Evolutionary conservation across 2,797 vertebrate species (phyloP).

Genomic region (Gobio occitaniae): DNA sequence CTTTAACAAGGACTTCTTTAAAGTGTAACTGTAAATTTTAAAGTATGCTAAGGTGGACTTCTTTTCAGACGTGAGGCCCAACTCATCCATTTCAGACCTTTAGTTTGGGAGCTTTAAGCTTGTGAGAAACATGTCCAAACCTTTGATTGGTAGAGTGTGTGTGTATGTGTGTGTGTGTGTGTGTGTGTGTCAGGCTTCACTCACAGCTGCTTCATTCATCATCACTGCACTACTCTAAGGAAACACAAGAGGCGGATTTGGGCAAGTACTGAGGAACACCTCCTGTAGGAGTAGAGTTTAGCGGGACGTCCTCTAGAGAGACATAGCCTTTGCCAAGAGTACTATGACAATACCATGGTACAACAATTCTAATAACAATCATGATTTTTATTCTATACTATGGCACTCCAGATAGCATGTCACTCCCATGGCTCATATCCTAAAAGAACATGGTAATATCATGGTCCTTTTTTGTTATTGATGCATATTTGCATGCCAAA

Average conservation of each 20-base stretch:
- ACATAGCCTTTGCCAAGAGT: neutral
- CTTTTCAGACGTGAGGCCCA: neutral
- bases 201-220: conserved; percentile 54
- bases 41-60: neutral
- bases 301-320: conserved; percentile 6
- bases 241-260: conserved; percentile 53
- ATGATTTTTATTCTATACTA: neutral
- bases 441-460: neutral
- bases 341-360: neutral
- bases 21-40: neutral
- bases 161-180: conserved; percentile 1
- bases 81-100: neutral
- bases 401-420: neutral
- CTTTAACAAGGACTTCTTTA: neutral
- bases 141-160: neutral
- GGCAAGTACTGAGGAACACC: conserved; percentile 58
- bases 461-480: neutral
- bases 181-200: conserved; percentile 32
- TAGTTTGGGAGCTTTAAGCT: neutral
- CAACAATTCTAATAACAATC: neutral
- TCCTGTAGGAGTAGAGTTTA: conserved; percentile 51
- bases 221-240: conserved; percentile 49
- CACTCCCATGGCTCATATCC: neutral
- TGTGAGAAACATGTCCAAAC: neutral
- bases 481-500: neutral